Base-by-base conservation (phyloP, 2,888 invertebrate species). In the Tortrix viridana region DNA sequence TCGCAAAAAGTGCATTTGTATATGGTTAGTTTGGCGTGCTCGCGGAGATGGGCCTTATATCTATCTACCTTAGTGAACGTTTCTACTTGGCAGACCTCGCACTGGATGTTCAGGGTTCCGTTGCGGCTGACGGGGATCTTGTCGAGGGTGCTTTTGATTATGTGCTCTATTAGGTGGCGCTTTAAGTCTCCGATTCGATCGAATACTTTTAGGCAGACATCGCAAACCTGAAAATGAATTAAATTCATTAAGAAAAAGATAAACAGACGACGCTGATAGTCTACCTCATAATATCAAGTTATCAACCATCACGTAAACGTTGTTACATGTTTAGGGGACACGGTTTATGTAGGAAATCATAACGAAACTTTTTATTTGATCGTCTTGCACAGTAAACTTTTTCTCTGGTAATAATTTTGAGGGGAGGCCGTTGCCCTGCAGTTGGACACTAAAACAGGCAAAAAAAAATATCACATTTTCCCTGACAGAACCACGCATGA, bases 1-100 rank as follows among this genome's bases (percentile, higher is more conserved):
- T 92, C 85, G 74, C 92, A 92, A 66, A 89, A 84, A 0, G 84
- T 86, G 71, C 92, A 92, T 62, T 89, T 85, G 79, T 92, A 92
- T 0, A 89, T 67, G 0, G 92, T 92, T 0, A 92, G 77, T 66
- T 89, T 88, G 4, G 92, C 92, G 74, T 92, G 92, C 59, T 89
- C 88, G 37, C 92, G 80, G 0, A 92, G 71, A 65, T 92, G 92
- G 0, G 86, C 88, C 60, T 92, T 92, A 72, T 91, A 92, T 63
- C 81, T 85, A 71, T 92, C 92, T 0, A 92, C 73, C 65, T 79
- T 84, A 6, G 72, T 71, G 78, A 92, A 92, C n/a, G 76, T 74
- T 43, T 79, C 82, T 0, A 65, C 65, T 16, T 81, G 80, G 69
- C 89, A 88, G 23, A 92, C 83, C 71, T 86, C 88, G 69, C 92